Conservation (phyloP, 2,888 invertebrate genomes). For the Dimorphilus gyrociliatus region DNA sequence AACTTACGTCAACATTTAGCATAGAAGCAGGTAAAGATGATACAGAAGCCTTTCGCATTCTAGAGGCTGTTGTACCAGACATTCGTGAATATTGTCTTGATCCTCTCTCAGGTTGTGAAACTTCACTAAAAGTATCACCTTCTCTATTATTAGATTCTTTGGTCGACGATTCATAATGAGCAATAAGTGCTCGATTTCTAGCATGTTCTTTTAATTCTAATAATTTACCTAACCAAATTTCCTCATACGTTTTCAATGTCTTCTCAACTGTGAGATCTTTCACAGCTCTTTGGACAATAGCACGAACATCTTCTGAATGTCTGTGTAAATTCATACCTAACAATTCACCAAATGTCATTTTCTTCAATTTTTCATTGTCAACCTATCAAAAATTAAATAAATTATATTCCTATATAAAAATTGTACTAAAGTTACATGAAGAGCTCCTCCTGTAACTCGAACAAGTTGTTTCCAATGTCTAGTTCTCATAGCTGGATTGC, state of each 20-base stretch:
- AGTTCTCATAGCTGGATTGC: slow-evolving; percentile 36
- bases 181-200: slow-evolving; percentile 4
- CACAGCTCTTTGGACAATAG: slow-evolving; percentile 35
- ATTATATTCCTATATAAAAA: no score
- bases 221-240: slow-evolving; percentile 37
- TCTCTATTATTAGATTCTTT: no score
- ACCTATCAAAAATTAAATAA: no score
- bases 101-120: no score
- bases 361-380: slow-evolving; percentile 34
- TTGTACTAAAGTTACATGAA: no score
- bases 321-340: slow-evolving; percentile 35
- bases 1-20: slow-evolving; percentile 24
- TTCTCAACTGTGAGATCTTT: slow-evolving; percentile 35
- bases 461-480: slow-evolving; percentile 38
- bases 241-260: slow-evolving; percentile 36
- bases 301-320: slow-evolving; percentile 34
- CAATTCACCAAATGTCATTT: slow-evolving; percentile 35
- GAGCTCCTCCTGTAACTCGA: slow-evolving; percentile 32
- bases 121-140: no score
- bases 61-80: no score
- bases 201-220: slow-evolving; percentile 26
- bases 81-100: no score
- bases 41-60: no score
- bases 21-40: slow-evolving; percentile 29
- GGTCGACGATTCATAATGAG: no score